Evolutionary conservation across 2,113 vertebrate species (phyloP).

Genomic region (Xyrauchen texanus): DNA sequence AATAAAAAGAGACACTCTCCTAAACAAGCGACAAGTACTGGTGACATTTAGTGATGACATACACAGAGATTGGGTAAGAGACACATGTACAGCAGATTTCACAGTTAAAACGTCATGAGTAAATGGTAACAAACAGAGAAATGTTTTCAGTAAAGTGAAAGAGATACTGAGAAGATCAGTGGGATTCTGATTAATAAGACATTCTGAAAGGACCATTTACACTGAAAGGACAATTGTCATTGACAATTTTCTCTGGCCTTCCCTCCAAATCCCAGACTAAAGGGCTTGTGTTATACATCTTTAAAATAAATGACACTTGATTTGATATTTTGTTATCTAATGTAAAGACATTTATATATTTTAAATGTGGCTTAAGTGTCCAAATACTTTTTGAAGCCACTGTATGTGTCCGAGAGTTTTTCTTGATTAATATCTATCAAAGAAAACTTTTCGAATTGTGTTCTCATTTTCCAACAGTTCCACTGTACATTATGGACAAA

Average conservation of each 20-base stretch:
- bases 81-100: conserved; percentile 2
- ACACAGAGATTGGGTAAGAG: not conserved
- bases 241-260: not conserved
- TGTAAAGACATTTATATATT: too few relatives aligned
- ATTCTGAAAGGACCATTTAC: not conserved
- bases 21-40: conserved; percentile 3
- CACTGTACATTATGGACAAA: conserved; percentile 58
- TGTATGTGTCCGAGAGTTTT: too few relatives aligned
- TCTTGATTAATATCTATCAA: conserved; percentile 59
- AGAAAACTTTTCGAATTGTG: conserved; percentile 46
- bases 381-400: too few relatives aligned
- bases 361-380: too few relatives aligned
- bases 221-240: not conserved
- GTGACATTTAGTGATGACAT: conserved; percentile 24
- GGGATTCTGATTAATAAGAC: not conserved
- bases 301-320: not conserved
- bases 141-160: not conserved
- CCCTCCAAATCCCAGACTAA: not conserved
- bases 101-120: not conserved
- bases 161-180: not conserved
- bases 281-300: not conserved
- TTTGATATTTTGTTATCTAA: too few relatives aligned
- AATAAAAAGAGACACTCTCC: not conserved
- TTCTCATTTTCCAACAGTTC: conserved; percentile 60
- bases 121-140: not conserved